A percentile compares a stretch with the other conserved stretches of the same genome.
phyloP scores from a whole-genome alignment of 2,797 vertebrate genomes.

The Gadopsis marmoratus region DNA sequence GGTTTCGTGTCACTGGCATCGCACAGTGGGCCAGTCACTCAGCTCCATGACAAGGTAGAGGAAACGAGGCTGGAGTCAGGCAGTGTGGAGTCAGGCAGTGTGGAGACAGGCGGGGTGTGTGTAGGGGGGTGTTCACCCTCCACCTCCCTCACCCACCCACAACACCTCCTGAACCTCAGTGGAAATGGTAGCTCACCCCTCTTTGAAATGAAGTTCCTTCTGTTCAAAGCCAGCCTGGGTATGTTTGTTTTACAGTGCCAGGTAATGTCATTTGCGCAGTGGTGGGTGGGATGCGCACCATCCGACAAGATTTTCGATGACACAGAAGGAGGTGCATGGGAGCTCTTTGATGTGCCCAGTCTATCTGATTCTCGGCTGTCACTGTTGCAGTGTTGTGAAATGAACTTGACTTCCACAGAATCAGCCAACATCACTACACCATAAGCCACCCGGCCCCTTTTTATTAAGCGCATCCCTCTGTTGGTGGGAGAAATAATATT shows the following conservation, averaged over 20 bases:
- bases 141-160: constrained; percentile 21
- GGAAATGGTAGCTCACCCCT: constrained; percentile 26
- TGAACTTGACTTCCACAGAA: constrained; percentile 12
- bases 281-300: neutral
- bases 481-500: constrained; percentile 76
- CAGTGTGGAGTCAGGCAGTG: constrained; percentile 25
- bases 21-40: constrained; percentile 83
- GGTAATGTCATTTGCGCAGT: constrained; percentile 34
- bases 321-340: constrained; percentile 5
- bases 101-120: neutral
- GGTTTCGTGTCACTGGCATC: constrained; percentile 81
- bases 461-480: constrained; percentile 56
- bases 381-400: constrained; percentile 33
- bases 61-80: constrained; percentile 46
- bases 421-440: neutral
- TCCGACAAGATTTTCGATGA: neutral
- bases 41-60: constrained; percentile 56
- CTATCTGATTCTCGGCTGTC: constrained; percentile 26
- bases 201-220: constrained; percentile 41
- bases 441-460: constrained; percentile 29
- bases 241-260: constrained; percentile 64
- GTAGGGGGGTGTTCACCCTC: constrained; percentile 21
- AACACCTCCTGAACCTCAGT: constrained; percentile 26
- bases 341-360: neutral
- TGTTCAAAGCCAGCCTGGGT: constrained; percentile 36